Evolutionary conservation across 2,113 vertebrate species (phyloP), one percentile per base, ranked within the genome.

Genomic region (Misgurnus anguillicaudatus): DNA sequence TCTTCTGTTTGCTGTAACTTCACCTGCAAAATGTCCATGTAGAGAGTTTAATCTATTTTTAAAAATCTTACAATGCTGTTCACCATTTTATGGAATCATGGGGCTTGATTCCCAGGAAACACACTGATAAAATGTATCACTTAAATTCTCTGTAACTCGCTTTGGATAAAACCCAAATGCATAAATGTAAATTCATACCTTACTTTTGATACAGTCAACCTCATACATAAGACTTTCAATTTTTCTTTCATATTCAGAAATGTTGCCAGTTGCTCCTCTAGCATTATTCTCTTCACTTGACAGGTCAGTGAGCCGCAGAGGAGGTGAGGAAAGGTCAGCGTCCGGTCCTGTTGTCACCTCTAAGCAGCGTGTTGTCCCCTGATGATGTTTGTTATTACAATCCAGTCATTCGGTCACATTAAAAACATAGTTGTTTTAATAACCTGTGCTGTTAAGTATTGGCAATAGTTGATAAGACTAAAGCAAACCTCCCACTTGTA

Each of bases 401-500:
- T 17, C 21, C 14, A 70, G 24, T 69, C 14, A 53, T 70, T 70
- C 16, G n/a, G 14, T 11, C 13, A 8, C 0, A 16, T 1, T 57
- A 19, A 57, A 19, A 57, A 8, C 13, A 8, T 57, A 19, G 53
- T 19, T 9, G 53, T 57, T 57, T 2, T 57, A 9, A 51, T 51
- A 16, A 11, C 13, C 9, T 55, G 16, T n/a, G 13, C 55, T 24
- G 19, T 5, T 7, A 38, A 17, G 9, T 61, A 17, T 24, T 48
- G 47, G 17, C 16, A 55, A 51, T 51, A 51, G 48, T 5, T 14
- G 7, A 71, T 53, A 17, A 60, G 36, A 57, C 38, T 9, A 41
- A 31, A 36, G 39, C n/a, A 73, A 36, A 95, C 95, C 94, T 95
- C 94, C 92, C 93, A 90, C 57, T 92, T 94, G 90, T 87, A 87